These are phyloP conservation scores for Sinella curviseta DNA, from an alignment of 1,140 invertebrate genomes.

Conservation along the genomic window DNA sequence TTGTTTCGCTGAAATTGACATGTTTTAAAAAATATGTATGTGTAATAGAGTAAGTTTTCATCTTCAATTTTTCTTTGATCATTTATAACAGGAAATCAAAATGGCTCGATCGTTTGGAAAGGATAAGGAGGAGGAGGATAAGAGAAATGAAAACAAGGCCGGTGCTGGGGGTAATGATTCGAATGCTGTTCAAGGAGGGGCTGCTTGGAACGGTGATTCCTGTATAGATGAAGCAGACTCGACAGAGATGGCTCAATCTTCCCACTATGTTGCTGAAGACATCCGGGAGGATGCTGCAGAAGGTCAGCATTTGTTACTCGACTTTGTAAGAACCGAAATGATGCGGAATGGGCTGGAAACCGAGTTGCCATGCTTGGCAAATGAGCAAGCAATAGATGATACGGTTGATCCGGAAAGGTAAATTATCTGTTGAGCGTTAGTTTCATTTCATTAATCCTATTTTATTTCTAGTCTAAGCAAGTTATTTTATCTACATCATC, in stretches of 20 bases:
- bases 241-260: neutral
- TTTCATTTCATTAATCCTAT: neutral
- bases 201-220: neutral
- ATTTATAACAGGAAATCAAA: neutral
- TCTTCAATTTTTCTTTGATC: neutral
- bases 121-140: neutral
- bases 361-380: neutral
- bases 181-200: neutral
- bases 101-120: slow-evolving; percentile 10
- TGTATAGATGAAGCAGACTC: neutral
- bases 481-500: neutral
- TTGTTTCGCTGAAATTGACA: too few relatives aligned
- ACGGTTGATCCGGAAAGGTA: slow-evolving; percentile 20
- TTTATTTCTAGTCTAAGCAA: neutral
- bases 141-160: neutral
- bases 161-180: neutral
- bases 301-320: slow-evolving; percentile 42
- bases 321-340: slow-evolving; percentile 41
- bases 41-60: too few relatives aligned
- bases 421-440: neutral
- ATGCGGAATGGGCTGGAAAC: slow-evolving; percentile 14
- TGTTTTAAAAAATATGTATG: too few relatives aligned
- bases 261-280: neutral
- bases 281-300: slow-evolving; percentile 42
- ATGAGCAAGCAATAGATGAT: neutral